These are phyloP conservation scores for Hypomecis atomaria DNA, from an alignment of 2,888 invertebrate species.

Conservation along the genomic window DNA sequence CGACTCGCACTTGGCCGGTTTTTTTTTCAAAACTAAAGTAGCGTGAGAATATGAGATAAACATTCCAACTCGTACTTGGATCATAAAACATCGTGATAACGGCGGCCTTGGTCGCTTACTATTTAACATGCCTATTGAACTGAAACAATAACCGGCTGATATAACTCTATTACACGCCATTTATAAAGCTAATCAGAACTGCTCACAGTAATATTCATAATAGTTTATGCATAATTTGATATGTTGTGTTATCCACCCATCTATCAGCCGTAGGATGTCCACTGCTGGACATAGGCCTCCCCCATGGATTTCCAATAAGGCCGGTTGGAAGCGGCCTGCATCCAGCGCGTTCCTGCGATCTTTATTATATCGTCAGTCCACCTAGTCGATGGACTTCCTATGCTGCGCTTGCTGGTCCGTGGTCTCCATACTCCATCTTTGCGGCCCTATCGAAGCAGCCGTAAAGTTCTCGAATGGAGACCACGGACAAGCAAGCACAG, in stretches of 20 bases:
- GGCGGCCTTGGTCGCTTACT: constrained; percentile 49
- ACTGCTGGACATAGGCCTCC: too few species aligned
- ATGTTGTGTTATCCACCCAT: neutral
- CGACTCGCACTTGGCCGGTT: too few species aligned
- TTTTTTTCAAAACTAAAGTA: constrained; percentile 40
- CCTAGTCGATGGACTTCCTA: too few species aligned
- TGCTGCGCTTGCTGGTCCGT: too few species aligned
- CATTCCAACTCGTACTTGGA: constrained; percentile 45
- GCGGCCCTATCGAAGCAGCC: too few species aligned
- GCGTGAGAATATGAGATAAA: constrained; percentile 65
- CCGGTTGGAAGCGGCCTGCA: too few species aligned
- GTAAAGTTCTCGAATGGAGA: too few species aligned
- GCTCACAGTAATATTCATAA: neutral
- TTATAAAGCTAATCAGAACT: constrained; percentile 2
- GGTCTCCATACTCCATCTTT: too few species aligned
- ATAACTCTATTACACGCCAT: constrained; percentile 41
- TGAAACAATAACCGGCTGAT: constrained; percentile 46
- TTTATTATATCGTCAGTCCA: too few species aligned
- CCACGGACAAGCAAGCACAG: too few species aligned
- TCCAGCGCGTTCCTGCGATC: too few species aligned
- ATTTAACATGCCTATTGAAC: constrained; percentile 39
- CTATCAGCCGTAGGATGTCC: too few species aligned
- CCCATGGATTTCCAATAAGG: neutral
- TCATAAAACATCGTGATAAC: constrained; percentile 50
- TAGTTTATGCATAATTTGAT: neutral